These are phyloP conservation scores for Hippocampus kuda DNA, from an alignment of 2,797 vertebrate genomes.

Conservation along the genomic window DNA sequence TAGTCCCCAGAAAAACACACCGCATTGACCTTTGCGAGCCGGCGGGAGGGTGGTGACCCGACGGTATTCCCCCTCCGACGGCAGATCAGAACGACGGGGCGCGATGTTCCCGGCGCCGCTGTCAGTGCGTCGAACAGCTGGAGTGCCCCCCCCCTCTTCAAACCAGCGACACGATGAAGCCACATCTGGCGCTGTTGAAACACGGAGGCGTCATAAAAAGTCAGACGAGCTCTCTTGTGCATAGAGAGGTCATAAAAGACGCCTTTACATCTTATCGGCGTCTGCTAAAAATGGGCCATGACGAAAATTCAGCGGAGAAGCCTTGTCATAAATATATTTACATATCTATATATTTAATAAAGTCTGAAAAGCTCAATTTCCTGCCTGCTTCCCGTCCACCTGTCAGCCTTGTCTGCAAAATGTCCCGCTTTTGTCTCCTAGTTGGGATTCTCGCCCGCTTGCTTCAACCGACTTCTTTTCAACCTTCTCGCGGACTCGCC, in stretches of 20 bases:
- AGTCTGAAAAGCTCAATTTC: neutral
- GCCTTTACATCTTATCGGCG: neutral
- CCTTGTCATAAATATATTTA: neutral
- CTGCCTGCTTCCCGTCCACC: slow-evolving; percentile 39
- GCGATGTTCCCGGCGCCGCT: neutral
- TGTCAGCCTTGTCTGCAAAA: slow-evolving; percentile 47
- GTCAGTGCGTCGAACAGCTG: neutral
- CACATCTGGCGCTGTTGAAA: neutral
- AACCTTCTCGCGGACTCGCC: slow-evolving; percentile 47
- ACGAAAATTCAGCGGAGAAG: neutral
- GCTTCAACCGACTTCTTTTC: slow-evolving; percentile 30
- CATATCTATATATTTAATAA: neutral
- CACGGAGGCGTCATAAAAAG: neutral
- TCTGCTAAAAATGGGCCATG: neutral
- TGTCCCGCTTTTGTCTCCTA: slow-evolving; percentile 39
- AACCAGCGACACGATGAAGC: neutral
- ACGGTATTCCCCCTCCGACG: neutral
- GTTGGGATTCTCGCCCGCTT: slow-evolving; percentile 36
- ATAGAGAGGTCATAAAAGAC: neutral
- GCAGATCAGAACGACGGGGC: neutral
- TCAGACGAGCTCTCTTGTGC: neutral
- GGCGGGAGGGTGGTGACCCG: neutral
- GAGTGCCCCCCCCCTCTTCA: neutral
- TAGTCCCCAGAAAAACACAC: neutral
- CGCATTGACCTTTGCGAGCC: neutral